Conservation (phyloP, 92 coral and sea anemone genomes). For the Epizoanthus illoricatus region DNA sequence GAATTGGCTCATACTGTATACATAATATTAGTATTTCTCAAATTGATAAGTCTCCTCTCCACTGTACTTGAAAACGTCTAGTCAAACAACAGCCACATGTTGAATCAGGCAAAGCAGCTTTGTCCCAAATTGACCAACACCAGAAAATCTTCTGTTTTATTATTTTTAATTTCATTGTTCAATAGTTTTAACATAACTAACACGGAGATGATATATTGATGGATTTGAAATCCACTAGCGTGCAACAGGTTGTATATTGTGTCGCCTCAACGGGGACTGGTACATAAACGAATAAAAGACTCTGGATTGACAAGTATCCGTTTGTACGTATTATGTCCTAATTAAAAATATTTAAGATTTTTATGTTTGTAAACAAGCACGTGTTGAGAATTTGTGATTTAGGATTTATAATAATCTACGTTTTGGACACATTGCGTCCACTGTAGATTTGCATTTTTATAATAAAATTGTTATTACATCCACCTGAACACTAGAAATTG, state of each 20-base stretch:
- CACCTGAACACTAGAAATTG: no score
- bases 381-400: not conserved
- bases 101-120: not conserved
- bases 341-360: not conserved
- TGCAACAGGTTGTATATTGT: not conserved
- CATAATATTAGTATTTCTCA: not conserved
- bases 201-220: not conserved
- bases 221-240: conserved; percentile 1
- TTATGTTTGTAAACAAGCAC: not conserved
- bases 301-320: not conserved
- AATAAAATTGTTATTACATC: no score
- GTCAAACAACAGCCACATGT: not conserved
- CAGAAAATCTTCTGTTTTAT: not conserved
- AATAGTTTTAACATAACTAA: not conserved
- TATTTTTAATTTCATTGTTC: not conserved
- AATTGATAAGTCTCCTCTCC: not conserved
- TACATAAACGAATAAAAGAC: not conserved
- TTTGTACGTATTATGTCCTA: not conserved
- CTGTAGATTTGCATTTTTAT: no score
- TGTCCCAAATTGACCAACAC: not conserved
- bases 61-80: not conserved
- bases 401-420: no score
- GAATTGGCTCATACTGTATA: not conserved
- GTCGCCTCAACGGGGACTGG: not conserved
- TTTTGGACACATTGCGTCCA: no score